A percentile compares a stretch with the other conserved stretches of the same genome.
Evolutionary conservation across 2,113 vertebrate genomes (phyloP).

Genomic region (Brevimyrus niger): DNA sequence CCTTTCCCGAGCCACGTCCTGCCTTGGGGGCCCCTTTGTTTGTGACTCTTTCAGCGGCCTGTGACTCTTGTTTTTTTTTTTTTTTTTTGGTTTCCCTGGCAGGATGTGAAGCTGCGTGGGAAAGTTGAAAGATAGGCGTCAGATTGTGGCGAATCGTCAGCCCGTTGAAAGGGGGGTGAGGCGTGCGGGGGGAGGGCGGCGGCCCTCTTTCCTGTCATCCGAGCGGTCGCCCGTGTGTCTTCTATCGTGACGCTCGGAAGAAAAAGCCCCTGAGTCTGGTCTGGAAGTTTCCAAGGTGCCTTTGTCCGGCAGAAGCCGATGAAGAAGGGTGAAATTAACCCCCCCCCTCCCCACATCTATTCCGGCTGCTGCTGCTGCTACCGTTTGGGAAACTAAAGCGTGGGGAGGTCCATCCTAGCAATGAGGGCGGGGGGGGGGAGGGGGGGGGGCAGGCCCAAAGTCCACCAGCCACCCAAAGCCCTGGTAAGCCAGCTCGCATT

Average conservation of each 20-base stretch:
- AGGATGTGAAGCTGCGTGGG: not conserved
- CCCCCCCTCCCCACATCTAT: not conserved
- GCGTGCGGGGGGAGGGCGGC: not conserved
- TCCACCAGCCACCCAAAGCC: not conserved
- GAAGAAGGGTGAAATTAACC: not conserved
- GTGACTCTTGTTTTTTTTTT: not conserved
- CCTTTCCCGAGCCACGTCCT: not conserved
- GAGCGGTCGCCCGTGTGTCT: not conserved
- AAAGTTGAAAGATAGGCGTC: not conserved
- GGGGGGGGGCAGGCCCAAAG: not conserved
- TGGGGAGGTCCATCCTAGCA: not conserved
- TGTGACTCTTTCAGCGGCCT: not conserved
- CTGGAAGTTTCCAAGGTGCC: conserved; percentile 1
- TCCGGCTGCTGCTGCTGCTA: not conserved
- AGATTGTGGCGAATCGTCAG: not conserved
- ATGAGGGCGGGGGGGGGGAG: not conserved
- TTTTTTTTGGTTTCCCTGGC: not conserved
- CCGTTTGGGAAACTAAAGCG: not conserved
- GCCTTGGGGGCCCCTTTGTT: not conserved
- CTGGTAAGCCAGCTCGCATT: not conserved
- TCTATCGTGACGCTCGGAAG: not conserved
- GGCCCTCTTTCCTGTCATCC: not conserved
- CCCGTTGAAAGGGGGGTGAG: not conserved
- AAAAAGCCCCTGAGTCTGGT: not conserved
- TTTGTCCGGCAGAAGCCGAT: not conserved